Base-by-base conservation (phyloP, 2,797 vertebrate genomes). In the Leptodon cayanensis region DNA sequence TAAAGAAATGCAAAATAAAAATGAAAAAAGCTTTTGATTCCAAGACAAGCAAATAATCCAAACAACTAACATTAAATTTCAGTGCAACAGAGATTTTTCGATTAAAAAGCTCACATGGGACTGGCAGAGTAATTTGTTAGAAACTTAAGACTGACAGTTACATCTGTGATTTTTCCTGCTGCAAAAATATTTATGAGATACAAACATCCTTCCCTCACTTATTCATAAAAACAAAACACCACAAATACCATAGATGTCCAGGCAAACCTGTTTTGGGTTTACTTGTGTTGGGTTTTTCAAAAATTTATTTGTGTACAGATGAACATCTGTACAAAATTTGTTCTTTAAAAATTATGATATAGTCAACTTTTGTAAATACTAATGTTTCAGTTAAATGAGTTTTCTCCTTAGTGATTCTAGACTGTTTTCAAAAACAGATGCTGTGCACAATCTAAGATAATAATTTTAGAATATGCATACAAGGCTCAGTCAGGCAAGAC, bases 81-180 rank as follows among this genome's bases (percentile, higher is more conserved):
- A 84, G 50, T 37, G 20, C 37, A 86, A 47, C 73, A 79, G 70
- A 95, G 26, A 83, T 83, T 96, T 97, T 97, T 97, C 42, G 83
- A 4, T 77, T 93, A 95, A 24, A 62, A 95, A 96, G 39, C 10
- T 96, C 87, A 87, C 12, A 22, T 67, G 71, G 65, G 91, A 89
- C 33, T 85, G 31, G 65, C 67, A 92, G 67, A 96, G 28, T 87
- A 95, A 96, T 97, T 96, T 97, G 88, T 94, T 93, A 93, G 87
- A 97, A 97, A 96, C 47, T 91, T 95, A 89, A 97, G 96, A 96
- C 61, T 52, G 85, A 74, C 71, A 95, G 63, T 84, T 94, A 77
- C 6, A 62, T 37, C 63, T 95, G 59, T 28, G 71, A 62, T 85
- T 89, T 94, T 85, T 96, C 77, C 73, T 83, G 39, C 71, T 87